Evolutionary conservation across 2,797 vertebrate species (phyloP), one percentile per base, ranked within the genome.

Genomic region (Tinamus major): DNA sequence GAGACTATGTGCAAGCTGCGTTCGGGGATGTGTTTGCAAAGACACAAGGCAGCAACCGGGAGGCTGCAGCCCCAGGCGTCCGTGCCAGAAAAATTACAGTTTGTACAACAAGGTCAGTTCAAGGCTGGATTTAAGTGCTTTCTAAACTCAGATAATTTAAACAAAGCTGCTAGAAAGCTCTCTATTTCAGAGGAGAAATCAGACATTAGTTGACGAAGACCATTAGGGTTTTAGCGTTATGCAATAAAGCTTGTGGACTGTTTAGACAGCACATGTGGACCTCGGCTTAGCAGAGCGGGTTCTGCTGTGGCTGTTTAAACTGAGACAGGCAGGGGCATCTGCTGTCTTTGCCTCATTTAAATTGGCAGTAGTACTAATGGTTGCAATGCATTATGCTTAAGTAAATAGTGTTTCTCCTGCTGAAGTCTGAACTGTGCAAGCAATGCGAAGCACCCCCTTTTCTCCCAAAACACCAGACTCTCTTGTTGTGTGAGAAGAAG

Each of bases 91-190:
- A 67, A 48, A 65, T 31, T 31, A 31, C 27, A 26, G 46, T 81
- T 89, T 83, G 33, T 84, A 42, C 79, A 83, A 62, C 44, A 87
- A 92, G 94, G 93, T 92, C 90, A 89, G 56, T 15, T 55, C 48
- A 85, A 90, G 93, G 93, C 77, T 78, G 84, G 79, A 49, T 89
- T 85, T 71, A 85, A 93, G 85, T 70, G 75, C 59, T 94, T n/a
- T 87, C 92, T 68, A 27, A 85, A 68, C 33, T 70, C 48, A 59
- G 75, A 70, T 76, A 65, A 53, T 89, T 94, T 87, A 85, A 92
- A 91, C 79, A 87, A 89, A 92, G 84, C 69, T 90, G 59, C 68
- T 87, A 7, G 59, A 65, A 93, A 80, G 64, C 10, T 55, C 48
- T 41, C 14, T 17, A 9, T 85, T 90, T 91, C 63, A 67, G 55